phyloP scores from a whole-genome alignment of 2,797 vertebrate genomes.

The Bovichtus variegatus region DNA sequence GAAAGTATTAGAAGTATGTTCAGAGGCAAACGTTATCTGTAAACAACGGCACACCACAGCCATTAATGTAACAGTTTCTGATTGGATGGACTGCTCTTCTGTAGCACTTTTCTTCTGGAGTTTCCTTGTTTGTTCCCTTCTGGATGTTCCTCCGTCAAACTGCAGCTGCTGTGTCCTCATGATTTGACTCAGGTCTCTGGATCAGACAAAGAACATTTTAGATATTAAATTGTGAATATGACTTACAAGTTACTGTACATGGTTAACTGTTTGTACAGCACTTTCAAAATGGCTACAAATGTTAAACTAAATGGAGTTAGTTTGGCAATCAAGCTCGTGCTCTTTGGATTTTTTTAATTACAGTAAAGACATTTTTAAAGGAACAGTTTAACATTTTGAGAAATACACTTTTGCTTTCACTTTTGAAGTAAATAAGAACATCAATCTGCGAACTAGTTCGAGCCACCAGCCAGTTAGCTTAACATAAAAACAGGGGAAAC shows the following conservation, averaged over 20 bases:
- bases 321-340: not conserved
- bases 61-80: constrained; percentile 17
- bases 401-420: not conserved
- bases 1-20: constrained; percentile 52
- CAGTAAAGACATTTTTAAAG: not conserved
- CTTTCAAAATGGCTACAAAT: not conserved
- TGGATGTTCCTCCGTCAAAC: constrained; percentile 6
- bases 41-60: constrained; percentile 36
- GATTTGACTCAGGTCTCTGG: constrained; percentile 52
- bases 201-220: constrained; percentile 9
- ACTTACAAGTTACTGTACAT: not conserved
- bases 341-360: not conserved
- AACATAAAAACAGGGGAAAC: not conserved
- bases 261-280: not conserved
- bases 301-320: not conserved
- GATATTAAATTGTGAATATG: not conserved
- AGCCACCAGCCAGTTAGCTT: not conserved
- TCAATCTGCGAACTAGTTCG: too few species aligned
- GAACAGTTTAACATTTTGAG: not conserved
- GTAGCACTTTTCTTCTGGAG: constrained; percentile 11
- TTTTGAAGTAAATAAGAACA: not conserved
- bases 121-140: constrained; percentile 6
- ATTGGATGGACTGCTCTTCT: too few species aligned
- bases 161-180: constrained; percentile 5
- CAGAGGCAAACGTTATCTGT: constrained; percentile 41